Evolutionary conservation across 2,888 invertebrate species (phyloP).

Genomic region (Tachina fera): DNA sequence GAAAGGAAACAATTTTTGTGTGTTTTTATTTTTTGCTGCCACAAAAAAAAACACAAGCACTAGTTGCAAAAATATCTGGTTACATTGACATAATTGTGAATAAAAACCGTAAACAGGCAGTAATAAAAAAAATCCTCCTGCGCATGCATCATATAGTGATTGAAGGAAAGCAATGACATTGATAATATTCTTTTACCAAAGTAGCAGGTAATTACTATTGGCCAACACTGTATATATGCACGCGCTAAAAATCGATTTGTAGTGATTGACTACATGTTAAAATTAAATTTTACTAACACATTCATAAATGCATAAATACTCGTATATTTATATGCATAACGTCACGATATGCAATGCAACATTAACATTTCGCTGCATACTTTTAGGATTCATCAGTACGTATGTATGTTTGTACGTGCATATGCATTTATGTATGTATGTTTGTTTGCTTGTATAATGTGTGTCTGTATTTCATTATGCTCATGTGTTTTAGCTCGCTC

Average conservation of each 20-base stretch:
- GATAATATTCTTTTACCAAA: slow-evolving; percentile 29
- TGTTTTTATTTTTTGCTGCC: neutral
- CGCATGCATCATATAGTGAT: neutral
- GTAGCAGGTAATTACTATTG: slow-evolving; percentile 55
- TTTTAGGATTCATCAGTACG: too few relatives aligned
- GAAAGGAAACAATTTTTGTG: neutral
- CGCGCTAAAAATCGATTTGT: slow-evolving; percentile 16
- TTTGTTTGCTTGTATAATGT: too few relatives aligned
- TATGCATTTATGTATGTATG: too few relatives aligned
- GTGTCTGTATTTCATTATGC: neutral
- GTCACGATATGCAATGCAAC: neutral
- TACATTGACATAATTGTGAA: slow-evolving; percentile 61
- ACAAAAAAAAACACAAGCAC: neutral
- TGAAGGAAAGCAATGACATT: slow-evolving; percentile 33
- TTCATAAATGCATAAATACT: neutral
- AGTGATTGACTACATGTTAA: neutral
- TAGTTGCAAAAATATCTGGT: slow-evolving; percentile 17
- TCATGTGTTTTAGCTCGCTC: neutral
- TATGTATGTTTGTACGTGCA: too few relatives aligned
- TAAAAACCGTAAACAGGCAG: slow-evolving; percentile 8
- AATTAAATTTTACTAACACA: neutral
- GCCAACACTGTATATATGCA: slow-evolving; percentile 42
- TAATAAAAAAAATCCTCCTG: neutral
- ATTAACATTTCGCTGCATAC: neutral
- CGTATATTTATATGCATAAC: neutral